phyloP scores from a whole-genome alignment of 2,797 vertebrate genomes.

The Miichthys miiuy region DNA sequence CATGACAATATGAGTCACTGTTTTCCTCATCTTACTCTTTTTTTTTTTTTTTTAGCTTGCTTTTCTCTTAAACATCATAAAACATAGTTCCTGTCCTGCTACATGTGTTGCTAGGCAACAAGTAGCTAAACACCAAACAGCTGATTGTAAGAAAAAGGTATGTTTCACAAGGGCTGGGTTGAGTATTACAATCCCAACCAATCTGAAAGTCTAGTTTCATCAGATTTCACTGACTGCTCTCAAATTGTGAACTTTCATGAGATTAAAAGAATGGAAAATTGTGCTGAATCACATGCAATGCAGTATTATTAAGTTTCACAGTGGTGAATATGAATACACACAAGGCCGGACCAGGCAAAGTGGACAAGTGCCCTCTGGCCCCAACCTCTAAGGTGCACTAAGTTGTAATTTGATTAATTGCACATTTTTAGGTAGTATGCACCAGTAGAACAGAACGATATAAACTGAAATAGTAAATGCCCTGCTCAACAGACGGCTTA shows the following conservation, averaged over 20 bases:
- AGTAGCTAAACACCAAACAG: constrained; percentile 1
- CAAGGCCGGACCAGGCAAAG: not conserved
- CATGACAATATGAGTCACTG: not conserved
- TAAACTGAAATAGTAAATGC: not conserved
- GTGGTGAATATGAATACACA: not conserved
- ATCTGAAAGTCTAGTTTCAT: constrained; percentile 8
- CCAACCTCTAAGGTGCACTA: not conserved
- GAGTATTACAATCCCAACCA: not conserved
- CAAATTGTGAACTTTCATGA: not conserved
- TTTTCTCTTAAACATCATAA: constrained; percentile 9
- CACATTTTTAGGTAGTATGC: not conserved
- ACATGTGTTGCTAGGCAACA: constrained; percentile 31
- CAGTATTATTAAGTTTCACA: not conserved
- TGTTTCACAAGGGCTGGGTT: not conserved
- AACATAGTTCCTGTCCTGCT: not conserved
- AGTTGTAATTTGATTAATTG: not conserved
- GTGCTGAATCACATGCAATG: not conserved
- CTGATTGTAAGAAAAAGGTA: not conserved
- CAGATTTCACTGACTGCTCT: constrained; percentile 4
- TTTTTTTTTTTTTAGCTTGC: not conserved
- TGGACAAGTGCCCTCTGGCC: not conserved
- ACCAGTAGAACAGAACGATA: not conserved
- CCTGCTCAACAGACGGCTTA: not conserved
- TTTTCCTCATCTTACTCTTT: not conserved
- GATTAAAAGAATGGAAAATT: not conserved